These are phyloP conservation scores for Lissonota sp. DNA, from an alignment of 2,888 invertebrate genomes.

Conservation along the genomic window DNA sequence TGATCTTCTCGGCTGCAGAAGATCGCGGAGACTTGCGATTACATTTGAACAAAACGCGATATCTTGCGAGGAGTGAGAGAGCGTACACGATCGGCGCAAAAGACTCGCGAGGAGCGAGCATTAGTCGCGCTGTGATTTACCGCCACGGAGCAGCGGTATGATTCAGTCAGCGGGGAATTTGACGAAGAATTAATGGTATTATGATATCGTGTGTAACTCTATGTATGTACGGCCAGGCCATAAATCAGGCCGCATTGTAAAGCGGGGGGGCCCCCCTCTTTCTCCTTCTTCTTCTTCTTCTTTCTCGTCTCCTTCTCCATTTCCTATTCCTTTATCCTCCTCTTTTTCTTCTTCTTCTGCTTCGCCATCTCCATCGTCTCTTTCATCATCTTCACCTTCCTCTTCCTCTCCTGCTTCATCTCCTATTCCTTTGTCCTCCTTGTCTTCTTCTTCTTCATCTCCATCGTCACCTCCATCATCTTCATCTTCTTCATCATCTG, in stretches of 20 bases:
- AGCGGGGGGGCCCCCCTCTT: constrained; percentile 80
- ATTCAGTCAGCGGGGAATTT: constrained; percentile 84
- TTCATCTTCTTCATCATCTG: constrained; percentile 82
- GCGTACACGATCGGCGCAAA: constrained; percentile 32
- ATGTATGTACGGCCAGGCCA: constrained; percentile 82
- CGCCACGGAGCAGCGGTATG: constrained; percentile 79
- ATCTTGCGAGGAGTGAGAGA: constrained; percentile 46
- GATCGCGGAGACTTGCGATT: not conserved
- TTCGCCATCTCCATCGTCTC: constrained; percentile 78
- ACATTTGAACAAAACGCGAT: constrained; percentile 32
- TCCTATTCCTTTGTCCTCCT: constrained; percentile 84
- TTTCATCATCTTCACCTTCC: constrained; percentile 84
- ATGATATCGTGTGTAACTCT: constrained; percentile 84
- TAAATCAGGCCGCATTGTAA: constrained; percentile 83
- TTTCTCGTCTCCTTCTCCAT: constrained; percentile 82
- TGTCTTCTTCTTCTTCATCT: constrained; percentile 82
- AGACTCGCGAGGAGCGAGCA: constrained; percentile 78
- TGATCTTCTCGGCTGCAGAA: too few relatives aligned
- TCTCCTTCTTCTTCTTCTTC: constrained; percentile 85
- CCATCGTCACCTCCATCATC: constrained; percentile 85
- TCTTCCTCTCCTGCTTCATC: constrained; percentile 86
- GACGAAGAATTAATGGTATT: constrained; percentile 84
- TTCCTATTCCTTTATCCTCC: constrained; percentile 85
- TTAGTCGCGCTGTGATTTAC: constrained; percentile 83
- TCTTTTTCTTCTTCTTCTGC: constrained; percentile 70